Evolutionary conservation across 2,797 vertebrate species (phyloP), one percentile per base, ranked within the genome.

Genomic region (Rhinella marina): DNA sequence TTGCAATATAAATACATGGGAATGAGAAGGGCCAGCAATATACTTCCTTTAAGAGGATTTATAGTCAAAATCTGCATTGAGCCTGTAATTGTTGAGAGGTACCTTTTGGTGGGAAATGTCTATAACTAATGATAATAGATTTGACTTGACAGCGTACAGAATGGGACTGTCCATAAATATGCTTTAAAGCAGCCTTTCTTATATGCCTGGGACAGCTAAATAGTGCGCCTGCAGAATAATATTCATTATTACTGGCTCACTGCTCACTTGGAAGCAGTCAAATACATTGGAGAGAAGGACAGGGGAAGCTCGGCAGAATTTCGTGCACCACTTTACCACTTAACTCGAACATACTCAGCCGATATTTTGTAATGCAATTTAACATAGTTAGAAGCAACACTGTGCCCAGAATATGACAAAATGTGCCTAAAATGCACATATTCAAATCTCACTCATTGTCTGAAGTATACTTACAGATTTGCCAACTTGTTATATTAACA

Each of bases 1-100:
- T 77, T 88, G 91, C 82, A 87, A 41, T 88, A 90, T 72, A 90
- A 93, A 90, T 90, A 59, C 88, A 90, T 73, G 41, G 82, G 82
- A 89, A 88, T 77, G 57, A 87, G 76, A 32, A 8, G 21, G 89
- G 80, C 27, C 64, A 62, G 78, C 77, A 81, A 80, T 64, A 52
- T 57, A 32, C 21, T 77, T 85, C 77, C 41, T 27, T 81, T 41
- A 73, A 88, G 85, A 48, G 72, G 87, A 86, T 86, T 86, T 62
- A 86, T 56, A 16, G 70, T 52, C 70, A 32, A 77, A 27, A 23
- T 72, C 25, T 64, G 70, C 78, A 73, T 56, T 27, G 68, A 76
- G 76, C 32, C 41, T 56, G 54, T 21, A 64, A 88, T 32, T 82
- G 64, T 54, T 68, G 61, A 82, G 83, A 64, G 57, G 16, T 82